Base-by-base conservation (phyloP, 1,140 invertebrate species). In the Drosophila quadrilineata region DNA sequence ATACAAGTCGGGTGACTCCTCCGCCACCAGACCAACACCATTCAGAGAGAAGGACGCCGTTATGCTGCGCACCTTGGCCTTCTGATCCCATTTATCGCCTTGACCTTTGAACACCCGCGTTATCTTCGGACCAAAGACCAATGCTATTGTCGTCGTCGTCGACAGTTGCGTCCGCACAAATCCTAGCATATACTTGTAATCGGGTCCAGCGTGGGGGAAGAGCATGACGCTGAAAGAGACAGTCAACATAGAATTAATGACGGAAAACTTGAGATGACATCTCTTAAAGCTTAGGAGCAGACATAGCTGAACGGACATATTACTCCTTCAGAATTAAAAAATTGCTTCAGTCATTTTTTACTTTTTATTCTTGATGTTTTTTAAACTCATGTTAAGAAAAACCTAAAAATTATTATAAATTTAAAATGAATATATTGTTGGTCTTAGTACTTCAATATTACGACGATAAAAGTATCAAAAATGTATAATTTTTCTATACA, bases 81-180 rank as follows among this genome's bases (percentile, higher is more conserved):
- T 91, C 65, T 94, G 95, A 87, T 97, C 95, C 94, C 95, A 96
- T 66, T 96, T 95, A 80, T 97, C 95, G 9, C 95, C 95, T 58
- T 95, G 94, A 4, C 96, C 96, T 62, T 94, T 92, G 5, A 95
- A 90, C 8, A 97, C 95, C 17, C 95, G 91, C 35, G 94, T 91
- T 4, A 96, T 95, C 91, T 97, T 97, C 2, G 96, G 95, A 6
- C 95, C 95, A 89, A 97, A 97, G 3, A 97, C 95, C 12, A 97
- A 89, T 2, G 93, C 92, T 48, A 97, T 94, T 0, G 96, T 97
- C 9, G 95, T 94, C 3, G 95, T 94, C 10, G 96, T 97, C 6
- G 95, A 97, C 5, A 97, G 87, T 88, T 97, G 96, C 1, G 95
- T 97, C 62, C 96, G 92, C 19, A 97, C 92, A 86, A 97, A 97